Percentiles rank a stretch among this genome's conserved stretches.
These are phyloP conservation scores for Delichon dasypus DNA, from an alignment of 2,797 vertebrate species.

Conservation along the genomic window DNA sequence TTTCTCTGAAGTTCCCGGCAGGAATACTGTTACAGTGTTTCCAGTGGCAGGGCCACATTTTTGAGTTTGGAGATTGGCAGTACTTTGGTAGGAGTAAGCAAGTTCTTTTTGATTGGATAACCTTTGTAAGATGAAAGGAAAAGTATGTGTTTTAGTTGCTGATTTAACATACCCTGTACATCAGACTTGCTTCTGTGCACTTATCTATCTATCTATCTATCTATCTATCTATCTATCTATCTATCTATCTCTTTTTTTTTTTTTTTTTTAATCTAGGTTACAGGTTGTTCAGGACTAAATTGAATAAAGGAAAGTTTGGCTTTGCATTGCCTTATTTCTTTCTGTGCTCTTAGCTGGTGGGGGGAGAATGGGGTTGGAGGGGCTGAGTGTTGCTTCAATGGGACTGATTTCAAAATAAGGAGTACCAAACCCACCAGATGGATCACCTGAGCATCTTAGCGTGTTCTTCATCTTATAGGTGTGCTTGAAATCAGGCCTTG, in stretches of 20 bases:
- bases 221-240: no score
- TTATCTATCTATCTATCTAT: no score
- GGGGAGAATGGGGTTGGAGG: background rate
- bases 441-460: background rate
- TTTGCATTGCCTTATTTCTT: background rate
- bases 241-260: no score
- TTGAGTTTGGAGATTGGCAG: background rate
- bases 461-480: background rate
- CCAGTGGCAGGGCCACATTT: accelerated
- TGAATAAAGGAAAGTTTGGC: background rate
- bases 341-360: background rate
- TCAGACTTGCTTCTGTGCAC: background rate
- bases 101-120: background rate
- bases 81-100: background rate
- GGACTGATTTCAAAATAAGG: background rate
- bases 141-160: background rate
- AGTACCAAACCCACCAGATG: background rate
- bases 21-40: background rate
- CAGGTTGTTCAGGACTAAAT: background rate
- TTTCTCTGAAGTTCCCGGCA: background rate
- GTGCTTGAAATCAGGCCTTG: background rate
- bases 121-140: background rate
- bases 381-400: background rate
- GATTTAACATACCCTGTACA: background rate
- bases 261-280: background rate